Percentiles rank a stretch among this genome's conserved stretches.
Conservation (phyloP, 2,113 vertebrate species). For the Gobio gobio region DNA sequence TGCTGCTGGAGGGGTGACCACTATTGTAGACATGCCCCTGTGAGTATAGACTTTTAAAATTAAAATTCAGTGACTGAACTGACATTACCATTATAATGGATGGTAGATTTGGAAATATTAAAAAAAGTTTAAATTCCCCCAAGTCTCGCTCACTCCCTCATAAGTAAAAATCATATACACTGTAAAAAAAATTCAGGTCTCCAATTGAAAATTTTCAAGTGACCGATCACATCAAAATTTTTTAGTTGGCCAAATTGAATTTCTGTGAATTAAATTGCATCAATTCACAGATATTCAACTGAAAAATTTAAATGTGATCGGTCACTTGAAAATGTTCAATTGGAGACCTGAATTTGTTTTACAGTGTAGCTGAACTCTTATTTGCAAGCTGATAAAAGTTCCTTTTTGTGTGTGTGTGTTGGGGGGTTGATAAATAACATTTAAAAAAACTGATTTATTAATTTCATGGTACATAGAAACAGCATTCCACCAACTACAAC, state of each 20-base stretch:
- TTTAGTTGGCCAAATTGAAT: too few species aligned
- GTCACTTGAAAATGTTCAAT: too few species aligned
- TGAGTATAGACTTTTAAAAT: constrained; percentile 54
- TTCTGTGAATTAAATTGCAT: too few species aligned
- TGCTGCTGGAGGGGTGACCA: constrained; percentile 84
- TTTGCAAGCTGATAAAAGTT: too few species aligned
- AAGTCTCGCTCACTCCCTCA: not conserved
- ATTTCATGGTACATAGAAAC: constrained; percentile 69
- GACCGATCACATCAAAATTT: too few species aligned
- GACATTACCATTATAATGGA: not conserved
- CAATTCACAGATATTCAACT: too few species aligned
- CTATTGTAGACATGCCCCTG: constrained; percentile 86
- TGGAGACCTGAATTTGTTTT: too few species aligned
- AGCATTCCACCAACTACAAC: constrained; percentile 81
- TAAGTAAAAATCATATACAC: not conserved
- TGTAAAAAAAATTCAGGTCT: too few species aligned
- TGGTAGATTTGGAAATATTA: not conserved
- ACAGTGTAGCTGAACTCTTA: not conserved
- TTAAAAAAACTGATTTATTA: not conserved
- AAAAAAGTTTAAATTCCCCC: not conserved
- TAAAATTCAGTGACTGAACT: not conserved
- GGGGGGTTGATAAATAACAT: not conserved
- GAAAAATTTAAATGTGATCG: too few species aligned
- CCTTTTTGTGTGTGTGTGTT: too few species aligned
- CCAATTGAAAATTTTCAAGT: too few species aligned